phyloP scores from a whole-genome alignment of 2,797 vertebrate species.

The Tokudaia muenninki region DNA sequence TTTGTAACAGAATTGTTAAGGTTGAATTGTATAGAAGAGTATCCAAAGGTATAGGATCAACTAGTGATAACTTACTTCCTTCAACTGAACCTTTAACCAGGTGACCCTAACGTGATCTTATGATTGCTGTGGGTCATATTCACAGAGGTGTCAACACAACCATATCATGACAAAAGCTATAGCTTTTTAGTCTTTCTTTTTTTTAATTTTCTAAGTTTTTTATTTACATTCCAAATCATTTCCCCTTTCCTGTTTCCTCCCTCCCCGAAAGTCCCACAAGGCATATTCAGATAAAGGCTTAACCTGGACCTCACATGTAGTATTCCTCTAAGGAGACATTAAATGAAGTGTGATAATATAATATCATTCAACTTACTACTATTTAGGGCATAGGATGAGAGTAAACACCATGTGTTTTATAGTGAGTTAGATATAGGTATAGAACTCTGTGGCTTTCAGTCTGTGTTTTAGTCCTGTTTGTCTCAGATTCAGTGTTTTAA shows the following conservation, averaged over 20 bases:
- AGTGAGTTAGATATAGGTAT: background rate
- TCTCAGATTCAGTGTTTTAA: constrained; percentile 21
- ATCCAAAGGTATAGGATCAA: background rate
- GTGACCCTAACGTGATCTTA: background rate
- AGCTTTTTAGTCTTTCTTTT: background rate
- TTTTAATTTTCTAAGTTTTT: no score
- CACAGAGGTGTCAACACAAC: background rate
- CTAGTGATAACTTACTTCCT: no score
- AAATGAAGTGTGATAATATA: background rate
- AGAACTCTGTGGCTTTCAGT: background rate
- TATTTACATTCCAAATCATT: no score
- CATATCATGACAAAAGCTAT: background rate
- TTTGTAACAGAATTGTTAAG: background rate
- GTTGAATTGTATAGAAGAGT: background rate
- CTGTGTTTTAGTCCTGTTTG: background rate
- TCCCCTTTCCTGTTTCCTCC: no score
- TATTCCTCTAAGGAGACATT: background rate
- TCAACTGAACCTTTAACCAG: background rate
- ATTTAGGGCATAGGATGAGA: background rate
- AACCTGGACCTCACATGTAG: background rate
- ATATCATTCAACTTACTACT: background rate
- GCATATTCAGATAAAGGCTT: background rate
- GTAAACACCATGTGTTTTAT: background rate
- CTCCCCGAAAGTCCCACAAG: background rate
- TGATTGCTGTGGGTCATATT: background rate